Percentiles rank a stretch among this genome's conserved stretches.
These are phyloP conservation scores for Araneus ventricosus DNA, from an alignment of 1,140 invertebrate genomes.

Conservation along the genomic window DNA sequence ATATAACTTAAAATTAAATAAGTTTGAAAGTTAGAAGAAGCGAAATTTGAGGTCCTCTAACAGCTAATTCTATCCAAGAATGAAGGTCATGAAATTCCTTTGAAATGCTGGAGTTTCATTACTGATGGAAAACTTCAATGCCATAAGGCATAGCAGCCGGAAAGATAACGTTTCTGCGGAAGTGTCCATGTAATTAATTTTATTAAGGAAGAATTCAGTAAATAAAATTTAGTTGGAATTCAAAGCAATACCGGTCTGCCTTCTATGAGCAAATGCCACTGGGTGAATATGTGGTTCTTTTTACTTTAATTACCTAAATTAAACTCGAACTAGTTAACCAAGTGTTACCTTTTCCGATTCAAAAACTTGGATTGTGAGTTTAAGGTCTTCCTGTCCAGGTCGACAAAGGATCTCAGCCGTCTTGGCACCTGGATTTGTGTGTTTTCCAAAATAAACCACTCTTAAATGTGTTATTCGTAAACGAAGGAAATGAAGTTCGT, in stretches of 20 bases:
- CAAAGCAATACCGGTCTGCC: not conserved
- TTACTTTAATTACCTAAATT: not conserved
- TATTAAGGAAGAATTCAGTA: no score
- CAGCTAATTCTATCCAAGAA: no score
- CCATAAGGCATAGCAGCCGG: not conserved
- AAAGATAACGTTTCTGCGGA: not conserved
- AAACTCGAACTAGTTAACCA: not conserved
- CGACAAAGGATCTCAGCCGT: not conserved
- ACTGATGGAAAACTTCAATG: no score
- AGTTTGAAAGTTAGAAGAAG: no score
- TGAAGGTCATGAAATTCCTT: no score
- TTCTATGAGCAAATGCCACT: not conserved
- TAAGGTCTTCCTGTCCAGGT: not conserved
- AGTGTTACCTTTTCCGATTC: not conserved
- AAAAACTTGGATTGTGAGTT: not conserved
- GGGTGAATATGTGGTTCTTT: not conserved
- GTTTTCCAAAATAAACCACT: conserved; percentile 1
- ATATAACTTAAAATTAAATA: no score
- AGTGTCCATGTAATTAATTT: no score
- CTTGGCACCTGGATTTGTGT: not conserved
- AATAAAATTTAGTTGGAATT: not conserved
- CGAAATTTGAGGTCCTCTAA: no score
- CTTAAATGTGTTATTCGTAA: not conserved
- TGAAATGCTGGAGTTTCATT: no score
- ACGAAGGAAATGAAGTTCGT: not conserved